Base-by-base conservation (phyloP, 2,888 invertebrate genomes). In the Monoplex corrugatus region DNA sequence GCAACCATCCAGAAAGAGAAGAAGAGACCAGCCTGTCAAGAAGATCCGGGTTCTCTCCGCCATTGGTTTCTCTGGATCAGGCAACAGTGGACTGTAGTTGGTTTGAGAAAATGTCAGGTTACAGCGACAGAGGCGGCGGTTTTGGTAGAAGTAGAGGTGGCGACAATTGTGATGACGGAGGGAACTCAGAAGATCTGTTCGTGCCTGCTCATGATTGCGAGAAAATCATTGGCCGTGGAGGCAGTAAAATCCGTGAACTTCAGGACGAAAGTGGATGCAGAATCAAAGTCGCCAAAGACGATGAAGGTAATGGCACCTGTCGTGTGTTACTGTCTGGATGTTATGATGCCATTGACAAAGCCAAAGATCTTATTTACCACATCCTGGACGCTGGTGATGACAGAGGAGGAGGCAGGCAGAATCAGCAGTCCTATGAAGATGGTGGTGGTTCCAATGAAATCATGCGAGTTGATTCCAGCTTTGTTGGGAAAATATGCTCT, bases 401-500 rank as follows among this genome's bases (percentile, higher is more conserved):
- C n/a, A 72, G 68, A 32, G 68, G 68, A 3, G 68, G 68, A 13
- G 28, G 57, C 2, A 57, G 57, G 28, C 57, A 57, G 57, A 57
- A 57, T 10, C n/a, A n/a, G n/a, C n/a, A n/a, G n/a, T n/a, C n/a
- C n/a, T 57, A 57, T 28, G 68, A 32, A 28, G n/a, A n/a, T 8
- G 78, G 45, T 16, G 86, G 45, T 19, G 45, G 80, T 32, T n/a
- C 57, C 63, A 78, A 80, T 57, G 87, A 87, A n/a, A 63, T 80
- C n/a, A 91, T 93, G 0, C 91, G 87, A 87, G 91, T 93, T 44
- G 92, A 91, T 28, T 90, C 91, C 45, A 91, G 89, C 50, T 78
- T 85, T 85, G 93, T 94, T 86, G 94, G 94, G 13, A 92, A 91
- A 91, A 92, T 94, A 10, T 95, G 95, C 0, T 92, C 93, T 43